Percentiles rank a stretch among this genome's conserved stretches.
These are phyloP conservation scores for Prenolepis imparis DNA, from an alignment of 2,888 invertebrate genomes.

Conservation along the genomic window DNA sequence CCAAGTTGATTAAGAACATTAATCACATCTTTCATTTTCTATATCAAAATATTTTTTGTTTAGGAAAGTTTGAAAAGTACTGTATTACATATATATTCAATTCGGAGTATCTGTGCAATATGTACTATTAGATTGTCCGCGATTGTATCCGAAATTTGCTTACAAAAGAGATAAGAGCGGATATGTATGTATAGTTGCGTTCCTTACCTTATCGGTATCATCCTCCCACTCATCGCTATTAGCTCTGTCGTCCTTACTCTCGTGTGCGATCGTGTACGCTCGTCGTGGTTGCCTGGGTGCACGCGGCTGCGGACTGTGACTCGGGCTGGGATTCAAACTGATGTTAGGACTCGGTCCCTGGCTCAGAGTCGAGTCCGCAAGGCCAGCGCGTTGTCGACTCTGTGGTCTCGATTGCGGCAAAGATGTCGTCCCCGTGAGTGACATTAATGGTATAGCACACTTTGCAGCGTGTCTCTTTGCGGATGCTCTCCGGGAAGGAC, in stretches of 20 bases:
- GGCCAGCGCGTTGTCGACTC: constrained; percentile 80
- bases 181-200: neutral
- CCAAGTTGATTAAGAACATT: neutral
- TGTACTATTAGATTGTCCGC: neutral
- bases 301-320: constrained; percentile 80
- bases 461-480: constrained; percentile 91
- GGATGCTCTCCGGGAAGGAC: constrained; percentile 91
- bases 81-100: neutral
- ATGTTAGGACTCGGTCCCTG: constrained; percentile 79
- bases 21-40: neutral
- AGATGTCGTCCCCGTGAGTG: constrained; percentile 88
- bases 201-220: constrained; percentile 70
- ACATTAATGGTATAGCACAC: constrained; percentile 87
- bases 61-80: neutral
- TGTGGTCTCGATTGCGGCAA: constrained; percentile 91
- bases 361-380: constrained; percentile 70
- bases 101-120: neutral
- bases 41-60: neutral
- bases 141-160: neutral
- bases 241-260: constrained; percentile 68
- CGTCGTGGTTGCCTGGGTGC: constrained; percentile 76
- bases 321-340: constrained; percentile 80
- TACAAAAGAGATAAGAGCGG: neutral
- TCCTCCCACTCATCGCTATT: constrained; percentile 71
- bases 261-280: constrained; percentile 76